phyloP scores from a whole-genome alignment of 2,797 vertebrate species.

The Setipinna tenuifilis region DNA sequence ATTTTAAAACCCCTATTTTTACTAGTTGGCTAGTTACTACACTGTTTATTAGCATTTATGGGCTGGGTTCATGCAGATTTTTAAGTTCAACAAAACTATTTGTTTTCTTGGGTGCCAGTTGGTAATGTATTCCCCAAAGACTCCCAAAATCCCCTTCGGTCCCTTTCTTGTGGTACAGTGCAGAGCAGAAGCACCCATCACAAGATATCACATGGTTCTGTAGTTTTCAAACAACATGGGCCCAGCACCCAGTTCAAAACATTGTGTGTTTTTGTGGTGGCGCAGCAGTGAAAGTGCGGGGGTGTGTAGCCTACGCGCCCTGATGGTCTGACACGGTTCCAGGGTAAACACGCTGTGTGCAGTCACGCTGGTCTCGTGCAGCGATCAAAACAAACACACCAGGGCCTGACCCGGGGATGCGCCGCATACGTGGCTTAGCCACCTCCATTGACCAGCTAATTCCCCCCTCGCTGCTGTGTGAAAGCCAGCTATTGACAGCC shows the following conservation, averaged over 20 bases:
- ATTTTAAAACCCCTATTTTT: too few species aligned
- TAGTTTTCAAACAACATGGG: neutral
- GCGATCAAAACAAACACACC: conserved; percentile 75
- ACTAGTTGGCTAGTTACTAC: too few species aligned
- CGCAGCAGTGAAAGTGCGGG: neutral
- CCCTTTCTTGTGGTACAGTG: too few species aligned
- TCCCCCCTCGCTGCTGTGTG: conserved; percentile 66
- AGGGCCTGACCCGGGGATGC: conserved; percentile 57
- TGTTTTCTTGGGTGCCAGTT: too few species aligned
- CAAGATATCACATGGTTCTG: neutral
- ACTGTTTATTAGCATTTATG: too few species aligned
- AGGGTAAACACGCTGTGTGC: conserved; percentile 69
- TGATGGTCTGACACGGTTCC: conserved; percentile 61
- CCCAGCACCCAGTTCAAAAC: conserved; percentile 3
- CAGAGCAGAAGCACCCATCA: too few species aligned
- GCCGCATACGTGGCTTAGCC: conserved; percentile 69
- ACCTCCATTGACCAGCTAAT: conserved; percentile 75
- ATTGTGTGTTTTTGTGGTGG: conserved; percentile 31
- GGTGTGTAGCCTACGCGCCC: conserved; percentile 6
- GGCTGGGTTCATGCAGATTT: too few species aligned
- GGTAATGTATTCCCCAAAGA: too few species aligned
- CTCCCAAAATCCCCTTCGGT: too few species aligned
- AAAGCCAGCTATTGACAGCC: conserved; percentile 74
- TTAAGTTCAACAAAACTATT: too few species aligned
- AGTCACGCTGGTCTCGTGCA: conserved; percentile 67